Percentiles rank a stretch among this genome's conserved stretches.
Evolutionary conservation across 2,888 invertebrate species (phyloP).

Genomic region (Chloroclysta siterata): DNA sequence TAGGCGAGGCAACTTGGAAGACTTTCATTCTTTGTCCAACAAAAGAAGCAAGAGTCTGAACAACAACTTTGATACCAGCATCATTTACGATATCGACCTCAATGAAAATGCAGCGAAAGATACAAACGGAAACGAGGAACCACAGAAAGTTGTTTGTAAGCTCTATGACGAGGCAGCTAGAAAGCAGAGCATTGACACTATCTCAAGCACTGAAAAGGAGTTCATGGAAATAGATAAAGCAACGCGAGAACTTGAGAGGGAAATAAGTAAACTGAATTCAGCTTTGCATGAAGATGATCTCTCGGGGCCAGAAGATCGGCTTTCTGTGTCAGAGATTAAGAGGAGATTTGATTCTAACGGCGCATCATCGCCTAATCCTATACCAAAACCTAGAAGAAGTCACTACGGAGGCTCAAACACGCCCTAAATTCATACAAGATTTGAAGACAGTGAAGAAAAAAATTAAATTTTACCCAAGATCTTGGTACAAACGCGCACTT

Average conservation of each 20-base stretch:
- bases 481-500: constrained; percentile 18
- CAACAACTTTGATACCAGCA: constrained; percentile 63
- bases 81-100: constrained; percentile 73
- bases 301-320: constrained; percentile 56
- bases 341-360: constrained; percentile 82
- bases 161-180: constrained; percentile 64
- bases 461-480: not conserved
- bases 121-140: constrained; percentile 69
- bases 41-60: constrained; percentile 78
- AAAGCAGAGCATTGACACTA: constrained; percentile 74
- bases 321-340: constrained; percentile 79
- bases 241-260: constrained; percentile 74
- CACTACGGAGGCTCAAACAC: constrained; percentile 69
- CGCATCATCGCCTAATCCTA: constrained; percentile 80
- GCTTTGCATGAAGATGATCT: constrained; percentile 76
- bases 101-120: constrained; percentile 63
- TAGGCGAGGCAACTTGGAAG: constrained; percentile 75
- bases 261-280: constrained; percentile 77
- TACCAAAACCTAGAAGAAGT: constrained; percentile 85
- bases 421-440: constrained; percentile 44
- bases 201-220: constrained; percentile 78
- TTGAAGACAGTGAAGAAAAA: not conserved
- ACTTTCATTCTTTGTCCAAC: constrained; percentile 67
- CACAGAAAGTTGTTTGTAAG: constrained; percentile 75
- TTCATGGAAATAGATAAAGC: constrained; percentile 80